These are phyloP conservation scores for Drosophila mercatorum DNA, from an alignment of 2,888 invertebrate species.

Conservation along the genomic window DNA sequence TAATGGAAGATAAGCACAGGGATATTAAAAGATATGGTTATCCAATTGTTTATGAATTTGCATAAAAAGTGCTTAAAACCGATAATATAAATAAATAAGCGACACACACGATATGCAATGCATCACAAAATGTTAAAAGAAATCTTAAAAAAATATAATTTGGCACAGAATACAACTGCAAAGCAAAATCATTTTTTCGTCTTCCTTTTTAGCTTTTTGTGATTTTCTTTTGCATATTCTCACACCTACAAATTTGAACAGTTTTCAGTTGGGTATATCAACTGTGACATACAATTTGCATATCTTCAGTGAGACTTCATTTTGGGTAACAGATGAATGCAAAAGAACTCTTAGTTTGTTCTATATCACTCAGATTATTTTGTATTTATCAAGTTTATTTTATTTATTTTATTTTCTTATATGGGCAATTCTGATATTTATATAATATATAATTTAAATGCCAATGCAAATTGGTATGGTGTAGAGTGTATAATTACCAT, in stretches of 20 bases:
- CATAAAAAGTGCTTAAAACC: constrained; percentile 30
- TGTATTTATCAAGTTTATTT: neutral
- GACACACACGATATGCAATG: neutral
- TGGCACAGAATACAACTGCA: constrained; percentile 33
- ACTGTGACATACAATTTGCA: neutral
- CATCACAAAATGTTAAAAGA: constrained; percentile 19
- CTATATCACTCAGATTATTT: neutral
- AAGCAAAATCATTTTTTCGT: constrained; percentile 19
- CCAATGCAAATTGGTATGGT: neutral
- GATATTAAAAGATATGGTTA: constrained; percentile 28
- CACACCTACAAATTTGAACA: constrained; percentile 29
- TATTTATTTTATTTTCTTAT: neutral
- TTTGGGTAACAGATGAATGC: too few relatives aligned
- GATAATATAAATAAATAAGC: constrained; percentile 47
- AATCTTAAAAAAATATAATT: constrained; percentile 24
- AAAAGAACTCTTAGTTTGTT: too few relatives aligned
- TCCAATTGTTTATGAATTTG: constrained; percentile 21
- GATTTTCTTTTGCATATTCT: constrained; percentile 24
- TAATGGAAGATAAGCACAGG: constrained; percentile 48
- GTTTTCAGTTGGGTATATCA: constrained; percentile 10
- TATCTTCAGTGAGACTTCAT: too few relatives aligned
- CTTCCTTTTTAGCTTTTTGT: constrained; percentile 4
- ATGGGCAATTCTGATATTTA: neutral
- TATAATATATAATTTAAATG: neutral
- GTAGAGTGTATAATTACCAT: too few relatives aligned